Percentiles rank a stretch among this genome's conserved stretches.
Conservation (phyloP, 1,140 invertebrate genomes). For the Dreissena polymorpha region DNA sequence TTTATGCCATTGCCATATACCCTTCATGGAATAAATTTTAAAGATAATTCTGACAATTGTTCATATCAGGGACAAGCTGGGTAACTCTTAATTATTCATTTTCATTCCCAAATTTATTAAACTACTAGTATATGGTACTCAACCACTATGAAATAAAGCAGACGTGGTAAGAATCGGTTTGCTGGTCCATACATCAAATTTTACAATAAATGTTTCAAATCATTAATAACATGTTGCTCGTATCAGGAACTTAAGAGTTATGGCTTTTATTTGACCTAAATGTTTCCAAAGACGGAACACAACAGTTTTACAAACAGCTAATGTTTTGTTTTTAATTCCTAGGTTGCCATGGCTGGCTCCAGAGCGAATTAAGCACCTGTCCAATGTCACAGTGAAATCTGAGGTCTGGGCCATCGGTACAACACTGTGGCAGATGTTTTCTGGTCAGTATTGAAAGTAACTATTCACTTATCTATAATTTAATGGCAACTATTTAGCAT, state of each 20-base stretch:
- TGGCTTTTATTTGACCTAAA: not conserved
- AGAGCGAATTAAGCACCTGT: slow-evolving; percentile 54
- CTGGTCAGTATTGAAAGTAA: not conserved
- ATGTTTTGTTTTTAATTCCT: not conserved
- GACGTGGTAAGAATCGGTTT: no score
- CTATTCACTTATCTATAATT: no score
- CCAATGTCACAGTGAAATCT: slow-evolving; percentile 39
- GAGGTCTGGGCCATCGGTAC: slow-evolving; percentile 62
- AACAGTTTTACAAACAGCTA: not conserved
- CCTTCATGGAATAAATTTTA: not conserved
- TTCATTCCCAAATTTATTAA: not conserved
- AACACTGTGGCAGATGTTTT: slow-evolving; percentile 63
- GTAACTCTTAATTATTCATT: not conserved
- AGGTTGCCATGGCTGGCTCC: slow-evolving; percentile 67
- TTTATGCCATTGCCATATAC: not conserved
- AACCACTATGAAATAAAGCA: not conserved
- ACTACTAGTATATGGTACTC: not conserved
- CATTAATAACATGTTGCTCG: not conserved
- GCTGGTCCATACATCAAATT: no score
- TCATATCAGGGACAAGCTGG: not conserved
- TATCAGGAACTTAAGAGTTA: not conserved
- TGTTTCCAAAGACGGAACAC: not conserved
- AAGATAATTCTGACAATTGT: not conserved
- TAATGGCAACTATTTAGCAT: no score
- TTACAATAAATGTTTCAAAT: not conserved